Percentiles rank a stretch among this genome's conserved stretches.
Evolutionary conservation across 2,797 vertebrate genomes (phyloP).

Genomic region (Smutsia gigantea): DNA sequence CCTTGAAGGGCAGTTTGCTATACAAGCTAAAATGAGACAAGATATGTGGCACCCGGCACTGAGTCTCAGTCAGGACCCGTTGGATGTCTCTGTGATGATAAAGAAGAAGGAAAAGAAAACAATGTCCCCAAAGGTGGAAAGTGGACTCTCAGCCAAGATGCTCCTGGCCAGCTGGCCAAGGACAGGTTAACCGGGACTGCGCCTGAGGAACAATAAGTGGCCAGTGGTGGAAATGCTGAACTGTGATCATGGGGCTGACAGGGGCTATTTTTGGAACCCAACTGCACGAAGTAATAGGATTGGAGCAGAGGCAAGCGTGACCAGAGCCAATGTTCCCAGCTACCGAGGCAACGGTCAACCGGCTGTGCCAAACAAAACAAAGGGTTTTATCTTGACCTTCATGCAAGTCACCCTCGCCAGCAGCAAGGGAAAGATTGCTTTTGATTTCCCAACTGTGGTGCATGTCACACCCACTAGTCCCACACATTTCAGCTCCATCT

Average conservation of each 20-base stretch:
- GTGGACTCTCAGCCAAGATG: not conserved
- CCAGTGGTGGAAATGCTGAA: slow-evolving; percentile 51
- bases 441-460: slow-evolving; percentile 7
- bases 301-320: slow-evolving; percentile 75
- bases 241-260: slow-evolving; percentile 62
- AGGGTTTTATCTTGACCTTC: slow-evolving; percentile 75
- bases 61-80: accelerated
- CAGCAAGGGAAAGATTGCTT: slow-evolving; percentile 12
- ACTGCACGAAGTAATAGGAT: slow-evolving; percentile 76
- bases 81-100: not conserved
- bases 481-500: not conserved
- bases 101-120: not conserved
- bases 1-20: not conserved
- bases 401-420: not conserved
- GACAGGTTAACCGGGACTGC: slow-evolving; percentile 66
- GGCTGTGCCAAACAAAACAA: slow-evolving; percentile 67
- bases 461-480: not conserved
- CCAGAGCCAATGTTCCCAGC: slow-evolving; percentile 74
- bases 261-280: slow-evolving; percentile 77
- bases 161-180: not conserved
- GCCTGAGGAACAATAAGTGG: slow-evolving; percentile 56
- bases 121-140: not conserved
- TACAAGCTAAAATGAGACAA: accelerated
- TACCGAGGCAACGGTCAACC: slow-evolving; percentile 69
- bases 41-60: accelerated